These are phyloP conservation scores for Agrochola litura DNA, from an alignment of 2,888 invertebrate species.

Conservation along the genomic window DNA sequence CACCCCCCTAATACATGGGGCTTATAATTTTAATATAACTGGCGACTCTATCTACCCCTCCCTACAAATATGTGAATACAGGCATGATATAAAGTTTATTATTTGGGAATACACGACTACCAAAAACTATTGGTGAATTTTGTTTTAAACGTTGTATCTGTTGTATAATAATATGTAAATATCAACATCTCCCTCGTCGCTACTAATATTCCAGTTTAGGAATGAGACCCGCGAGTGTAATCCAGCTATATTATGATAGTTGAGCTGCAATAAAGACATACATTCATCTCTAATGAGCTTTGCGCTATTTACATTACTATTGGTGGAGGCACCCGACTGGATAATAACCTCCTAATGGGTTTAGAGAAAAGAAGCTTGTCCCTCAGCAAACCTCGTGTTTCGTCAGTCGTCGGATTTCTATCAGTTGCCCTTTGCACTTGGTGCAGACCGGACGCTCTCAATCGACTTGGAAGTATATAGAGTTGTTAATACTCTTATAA, in stretches of 20 bases:
- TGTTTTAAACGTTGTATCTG: neutral
- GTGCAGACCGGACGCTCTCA: too few relatives aligned
- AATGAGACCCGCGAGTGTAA: conserved; percentile 16
- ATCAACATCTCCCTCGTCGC: conserved; percentile 19
- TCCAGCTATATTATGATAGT: conserved; percentile 40
- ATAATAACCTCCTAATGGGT: conserved; percentile 3
- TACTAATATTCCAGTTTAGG: conserved; percentile 18
- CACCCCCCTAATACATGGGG: neutral
- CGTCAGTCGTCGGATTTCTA: too few relatives aligned
- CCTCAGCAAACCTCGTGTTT: too few relatives aligned
- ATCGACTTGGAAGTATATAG: too few relatives aligned
- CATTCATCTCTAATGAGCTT: conserved; percentile 31
- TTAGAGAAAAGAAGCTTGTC: conserved; percentile 7
- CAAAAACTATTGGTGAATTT: neutral
- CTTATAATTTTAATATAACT: neutral
- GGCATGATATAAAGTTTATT: neutral
- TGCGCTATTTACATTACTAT: conserved; percentile 23
- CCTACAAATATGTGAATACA: neutral
- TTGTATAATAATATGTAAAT: neutral
- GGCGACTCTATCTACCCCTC: neutral
- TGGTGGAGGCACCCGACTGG: conserved; percentile 11
- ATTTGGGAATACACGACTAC: neutral
- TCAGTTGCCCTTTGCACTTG: too few relatives aligned
- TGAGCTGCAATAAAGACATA: conserved; percentile 22
- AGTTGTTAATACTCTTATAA: too few relatives aligned